Conservation (phyloP, 2,888 invertebrate genomes). For the Acanthopleura granulata region DNA sequence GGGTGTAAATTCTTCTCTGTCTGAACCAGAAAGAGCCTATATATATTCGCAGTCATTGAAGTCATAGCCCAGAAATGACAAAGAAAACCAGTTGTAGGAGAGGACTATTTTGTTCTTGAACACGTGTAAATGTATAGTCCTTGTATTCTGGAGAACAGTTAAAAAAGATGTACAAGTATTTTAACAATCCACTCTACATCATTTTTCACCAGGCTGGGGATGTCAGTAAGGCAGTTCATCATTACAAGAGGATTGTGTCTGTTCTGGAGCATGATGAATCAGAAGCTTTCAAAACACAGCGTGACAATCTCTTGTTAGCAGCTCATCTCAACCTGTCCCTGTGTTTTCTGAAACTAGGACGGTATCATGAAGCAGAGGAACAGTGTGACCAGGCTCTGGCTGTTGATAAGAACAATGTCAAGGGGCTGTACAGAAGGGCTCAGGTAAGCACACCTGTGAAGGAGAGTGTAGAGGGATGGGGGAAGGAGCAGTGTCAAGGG, state of each 20-base stretch:
- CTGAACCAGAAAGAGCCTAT: no score
- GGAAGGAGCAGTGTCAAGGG: no score
- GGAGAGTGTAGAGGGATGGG: no score
- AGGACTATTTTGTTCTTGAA: conserved; percentile 81
- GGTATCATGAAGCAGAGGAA: conserved; percentile 80
- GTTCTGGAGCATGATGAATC: conserved; percentile 76
- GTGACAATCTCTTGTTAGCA: conserved; percentile 77
- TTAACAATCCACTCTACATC: no score
- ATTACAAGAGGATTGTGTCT: conserved; percentile 84
- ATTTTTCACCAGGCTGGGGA: no score
- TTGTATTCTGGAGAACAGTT: no score
- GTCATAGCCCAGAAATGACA: no score
- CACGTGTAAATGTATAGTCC: conserved; percentile 72
- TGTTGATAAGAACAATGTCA: conserved; percentile 83
- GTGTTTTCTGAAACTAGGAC: conserved; percentile 83
- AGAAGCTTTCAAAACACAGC: conserved; percentile 69
- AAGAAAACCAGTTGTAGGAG: conserved; percentile 67
- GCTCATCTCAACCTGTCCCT: conserved; percentile 86
- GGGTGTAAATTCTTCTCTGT: no score
- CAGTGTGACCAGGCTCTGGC: conserved; percentile 84
- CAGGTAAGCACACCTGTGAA: conserved; percentile 71
- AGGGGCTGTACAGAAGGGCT: conserved; percentile 90
- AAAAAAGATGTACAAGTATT: no score
- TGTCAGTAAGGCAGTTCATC: conserved; percentile 78
- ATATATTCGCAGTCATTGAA: no score